These are phyloP conservation scores for Octodonta nipae DNA, from an alignment of 2,888 invertebrate genomes.

Conservation along the genomic window DNA sequence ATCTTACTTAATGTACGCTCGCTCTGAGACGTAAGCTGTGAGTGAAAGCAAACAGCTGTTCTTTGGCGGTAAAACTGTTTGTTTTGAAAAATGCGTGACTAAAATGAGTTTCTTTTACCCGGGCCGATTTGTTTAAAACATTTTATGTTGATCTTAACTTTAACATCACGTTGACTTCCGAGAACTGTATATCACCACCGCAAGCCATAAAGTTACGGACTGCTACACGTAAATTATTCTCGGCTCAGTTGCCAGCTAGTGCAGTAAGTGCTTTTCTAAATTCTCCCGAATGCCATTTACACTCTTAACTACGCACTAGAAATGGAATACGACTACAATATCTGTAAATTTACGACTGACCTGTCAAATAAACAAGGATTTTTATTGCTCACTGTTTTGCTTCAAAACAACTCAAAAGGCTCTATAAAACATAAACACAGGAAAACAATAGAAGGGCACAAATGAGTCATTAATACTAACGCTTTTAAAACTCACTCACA, in stretches of 20 bases:
- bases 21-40: slow-evolving; percentile 7
- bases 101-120: slow-evolving; percentile 28
- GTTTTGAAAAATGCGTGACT: slow-evolving; percentile 32
- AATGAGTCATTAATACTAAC: no score
- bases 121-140: slow-evolving; percentile 26
- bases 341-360: slow-evolving; percentile 13
- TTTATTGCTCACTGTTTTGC: slow-evolving; percentile 14
- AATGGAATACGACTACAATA: slow-evolving; percentile 19
- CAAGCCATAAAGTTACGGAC: slow-evolving; percentile 32
- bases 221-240: slow-evolving; percentile 32
- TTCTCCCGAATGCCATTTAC: slow-evolving; percentile 27
- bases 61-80: slow-evolving; percentile 24
- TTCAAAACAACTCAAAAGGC: slow-evolving; percentile 6
- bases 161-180: slow-evolving; percentile 34
- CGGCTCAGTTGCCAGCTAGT: slow-evolving; percentile 28
- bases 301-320: slow-evolving; percentile 18
- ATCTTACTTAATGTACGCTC: slow-evolving; percentile 10
- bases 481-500: no score
- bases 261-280: slow-evolving; percentile 31
- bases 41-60: slow-evolving; percentile 22
- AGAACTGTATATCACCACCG: slow-evolving; percentile 29
- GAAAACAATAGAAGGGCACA: no score
- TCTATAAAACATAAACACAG: slow-evolving; percentile 1
- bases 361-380: slow-evolving; percentile 14
- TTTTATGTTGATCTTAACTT: slow-evolving; percentile 31